These are phyloP conservation scores for Anticlea derivata DNA, from an alignment of 2,888 invertebrate species.

Conservation along the genomic window DNA sequence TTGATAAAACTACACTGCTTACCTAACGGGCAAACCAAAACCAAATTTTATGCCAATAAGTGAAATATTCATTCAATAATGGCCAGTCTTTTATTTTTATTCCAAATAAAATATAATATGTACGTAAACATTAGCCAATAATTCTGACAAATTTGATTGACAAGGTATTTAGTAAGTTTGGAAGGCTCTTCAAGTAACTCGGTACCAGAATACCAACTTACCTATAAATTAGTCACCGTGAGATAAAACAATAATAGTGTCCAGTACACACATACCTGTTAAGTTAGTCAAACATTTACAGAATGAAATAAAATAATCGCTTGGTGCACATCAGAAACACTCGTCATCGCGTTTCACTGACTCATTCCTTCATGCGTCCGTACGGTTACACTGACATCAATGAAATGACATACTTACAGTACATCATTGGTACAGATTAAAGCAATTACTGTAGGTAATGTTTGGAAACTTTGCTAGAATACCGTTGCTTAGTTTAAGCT, in stretches of 20 bases:
- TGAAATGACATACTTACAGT: slow-evolving; percentile 54
- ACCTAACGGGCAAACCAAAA: too few species aligned
- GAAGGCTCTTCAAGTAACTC: too few species aligned
- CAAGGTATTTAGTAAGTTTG: too few species aligned
- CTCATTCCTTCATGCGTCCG: slow-evolving; percentile 47
- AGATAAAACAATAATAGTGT: not conserved
- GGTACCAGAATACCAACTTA: too few species aligned
- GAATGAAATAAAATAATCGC: slow-evolving; percentile 27
- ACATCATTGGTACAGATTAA: slow-evolving; percentile 49
- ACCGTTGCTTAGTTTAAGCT: slow-evolving; percentile 4
- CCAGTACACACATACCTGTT: slow-evolving; percentile 15
- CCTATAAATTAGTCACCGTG: too few species aligned
- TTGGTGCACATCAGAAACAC: slow-evolving; percentile 23
- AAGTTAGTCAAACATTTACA: slow-evolving; percentile 25
- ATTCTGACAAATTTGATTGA: too few species aligned
- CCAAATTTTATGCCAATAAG: too few species aligned
- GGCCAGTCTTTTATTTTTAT: too few species aligned
- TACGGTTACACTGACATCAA: slow-evolving; percentile 59
- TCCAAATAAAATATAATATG: too few species aligned
- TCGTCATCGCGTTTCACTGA: slow-evolving; percentile 40
- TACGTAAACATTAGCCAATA: too few species aligned
- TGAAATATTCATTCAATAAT: too few species aligned
- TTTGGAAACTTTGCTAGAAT: slow-evolving; percentile 1
- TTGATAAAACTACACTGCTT: too few species aligned
- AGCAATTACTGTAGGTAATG: slow-evolving; percentile 37